Conservation (phyloP, 2,797 vertebrate genomes). For the Falco novaeseelandiae region DNA sequence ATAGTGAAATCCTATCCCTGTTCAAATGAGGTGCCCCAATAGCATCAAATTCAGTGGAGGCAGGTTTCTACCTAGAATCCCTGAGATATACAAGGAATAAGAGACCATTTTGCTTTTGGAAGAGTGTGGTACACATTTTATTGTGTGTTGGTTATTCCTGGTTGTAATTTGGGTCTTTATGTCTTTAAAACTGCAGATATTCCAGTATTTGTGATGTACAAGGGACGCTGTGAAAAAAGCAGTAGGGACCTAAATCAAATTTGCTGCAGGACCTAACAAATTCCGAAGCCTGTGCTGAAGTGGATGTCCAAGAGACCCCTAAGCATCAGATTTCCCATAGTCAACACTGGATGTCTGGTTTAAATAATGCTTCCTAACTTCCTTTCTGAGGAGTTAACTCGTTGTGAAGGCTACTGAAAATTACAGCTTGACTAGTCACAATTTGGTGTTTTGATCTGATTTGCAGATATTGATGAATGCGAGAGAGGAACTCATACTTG, state of each 20-base stretch:
- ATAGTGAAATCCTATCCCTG: background rate
- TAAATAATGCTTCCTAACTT: background rate
- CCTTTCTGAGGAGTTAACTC: background rate
- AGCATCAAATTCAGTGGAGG: background rate
- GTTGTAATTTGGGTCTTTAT: background rate
- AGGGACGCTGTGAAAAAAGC: background rate
- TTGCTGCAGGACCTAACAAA: background rate
- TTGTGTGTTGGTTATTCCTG: background rate
- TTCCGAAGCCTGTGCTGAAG: background rate
- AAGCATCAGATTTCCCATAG: background rate
- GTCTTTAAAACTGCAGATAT: background rate
- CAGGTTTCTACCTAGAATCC: background rate
- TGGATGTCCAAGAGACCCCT: background rate
- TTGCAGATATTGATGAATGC: slow-evolving; percentile 89
- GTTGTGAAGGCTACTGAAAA: background rate
- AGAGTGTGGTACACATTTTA: background rate
- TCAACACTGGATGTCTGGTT: background rate
- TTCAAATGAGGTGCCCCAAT: background rate
- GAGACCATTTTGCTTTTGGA: background rate
- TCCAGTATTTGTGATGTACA: background rate
- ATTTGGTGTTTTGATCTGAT: background rate
- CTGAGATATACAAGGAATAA: background rate
- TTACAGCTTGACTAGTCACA: background rate
- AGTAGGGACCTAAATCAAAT: background rate
- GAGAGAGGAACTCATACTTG: slow-evolving; percentile 80